These are phyloP conservation scores for Notodonta dromedarius DNA, from an alignment of 2,888 invertebrate species.

Conservation along the genomic window DNA sequence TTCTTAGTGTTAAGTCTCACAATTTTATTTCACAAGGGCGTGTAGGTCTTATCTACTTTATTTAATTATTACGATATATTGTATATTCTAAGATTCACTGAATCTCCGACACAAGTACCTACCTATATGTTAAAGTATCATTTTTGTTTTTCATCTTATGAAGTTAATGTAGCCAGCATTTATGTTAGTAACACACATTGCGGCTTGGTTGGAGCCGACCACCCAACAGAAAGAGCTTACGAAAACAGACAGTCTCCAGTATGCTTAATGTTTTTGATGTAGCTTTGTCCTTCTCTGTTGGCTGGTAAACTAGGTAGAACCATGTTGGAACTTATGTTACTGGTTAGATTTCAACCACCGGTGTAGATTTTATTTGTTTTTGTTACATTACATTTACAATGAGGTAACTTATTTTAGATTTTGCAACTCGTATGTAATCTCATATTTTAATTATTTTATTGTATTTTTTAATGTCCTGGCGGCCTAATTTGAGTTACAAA, in stretches of 20 bases:
- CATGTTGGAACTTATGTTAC: background rate
- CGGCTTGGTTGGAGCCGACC: no score
- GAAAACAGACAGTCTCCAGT: background rate
- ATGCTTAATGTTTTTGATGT: no score
- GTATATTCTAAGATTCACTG: constrained; percentile 41
- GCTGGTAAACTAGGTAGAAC: background rate
- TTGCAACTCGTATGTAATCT: constrained; percentile 61
- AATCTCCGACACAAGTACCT: constrained; percentile 40
- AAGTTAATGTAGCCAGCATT: constrained; percentile 23
- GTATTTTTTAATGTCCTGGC: constrained; percentile 42
- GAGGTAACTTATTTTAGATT: constrained; percentile 23
- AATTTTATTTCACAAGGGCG: constrained; percentile 13
- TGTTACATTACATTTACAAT: constrained; percentile 12
- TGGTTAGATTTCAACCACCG: constrained; percentile 25
- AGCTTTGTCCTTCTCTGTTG: background rate
- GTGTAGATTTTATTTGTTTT: constrained; percentile 19
- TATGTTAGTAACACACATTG: constrained; percentile 4
- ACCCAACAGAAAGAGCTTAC: background rate
- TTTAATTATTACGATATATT: constrained; percentile 6
- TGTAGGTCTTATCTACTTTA: constrained; percentile 16
- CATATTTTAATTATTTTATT: constrained; percentile 56
- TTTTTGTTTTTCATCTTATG: constrained; percentile 23
- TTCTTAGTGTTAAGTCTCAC: constrained; percentile 14
- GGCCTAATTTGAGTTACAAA: constrained; percentile 49
- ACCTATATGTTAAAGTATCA: constrained; percentile 17